Conservation (phyloP, 2,888 invertebrate species). For the Tholera decimalis region DNA sequence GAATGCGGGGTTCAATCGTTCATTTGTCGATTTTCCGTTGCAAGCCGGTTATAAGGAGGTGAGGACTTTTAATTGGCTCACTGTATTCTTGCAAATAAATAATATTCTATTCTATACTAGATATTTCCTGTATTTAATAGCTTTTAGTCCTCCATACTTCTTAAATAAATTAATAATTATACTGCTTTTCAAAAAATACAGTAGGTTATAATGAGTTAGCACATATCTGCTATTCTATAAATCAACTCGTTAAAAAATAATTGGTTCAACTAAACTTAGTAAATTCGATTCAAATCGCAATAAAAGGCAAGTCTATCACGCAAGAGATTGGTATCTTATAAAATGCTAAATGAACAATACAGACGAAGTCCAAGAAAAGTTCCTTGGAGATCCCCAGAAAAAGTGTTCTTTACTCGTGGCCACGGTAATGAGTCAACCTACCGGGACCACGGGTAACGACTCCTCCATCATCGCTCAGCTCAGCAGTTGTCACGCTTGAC, state of each 20-base stretch:
- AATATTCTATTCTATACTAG: no score
- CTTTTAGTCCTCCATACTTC: no score
- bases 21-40: background rate
- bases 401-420: no score
- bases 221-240: background rate
- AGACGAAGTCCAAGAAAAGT: background rate
- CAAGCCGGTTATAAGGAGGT: background rate
- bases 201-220: background rate
- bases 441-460: no score
- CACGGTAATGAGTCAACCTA: no score
- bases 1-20: background rate
- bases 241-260: background rate
- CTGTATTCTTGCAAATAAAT: no score
- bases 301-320: background rate
- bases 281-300: background rate
- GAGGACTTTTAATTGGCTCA: no score
- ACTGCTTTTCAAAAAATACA: background rate
- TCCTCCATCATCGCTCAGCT: background rate
- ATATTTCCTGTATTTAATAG: no score
- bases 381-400: conserved; percentile 3
- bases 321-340: background rate
- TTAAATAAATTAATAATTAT: no score
- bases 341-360: background rate
- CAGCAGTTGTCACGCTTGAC: background rate
- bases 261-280: background rate